A percentile compares a stretch with the other conserved stretches of the same genome.
phyloP scores from a whole-genome alignment of 2,113 vertebrate genomes.

The Harpagus bidentatus region DNA sequence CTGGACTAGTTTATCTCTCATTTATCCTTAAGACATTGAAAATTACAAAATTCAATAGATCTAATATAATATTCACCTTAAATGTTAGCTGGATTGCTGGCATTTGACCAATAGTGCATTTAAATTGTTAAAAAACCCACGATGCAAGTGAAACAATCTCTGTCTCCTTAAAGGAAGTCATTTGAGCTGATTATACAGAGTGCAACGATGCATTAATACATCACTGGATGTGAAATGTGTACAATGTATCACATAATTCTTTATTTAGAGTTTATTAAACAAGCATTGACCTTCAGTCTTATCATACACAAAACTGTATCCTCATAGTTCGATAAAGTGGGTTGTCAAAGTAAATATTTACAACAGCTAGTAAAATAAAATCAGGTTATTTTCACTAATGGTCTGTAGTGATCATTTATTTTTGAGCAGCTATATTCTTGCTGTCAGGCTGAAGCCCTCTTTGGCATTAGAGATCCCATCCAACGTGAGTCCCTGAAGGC shows the following conservation, averaged over 20 bases:
- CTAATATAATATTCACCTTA: background rate
- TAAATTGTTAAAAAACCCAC: background rate
- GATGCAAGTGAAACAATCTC: background rate
- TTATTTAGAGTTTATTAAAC: conserved; percentile 63
- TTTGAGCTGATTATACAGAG: conserved; percentile 30
- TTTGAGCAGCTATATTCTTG: background rate
- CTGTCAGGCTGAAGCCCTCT: background rate
- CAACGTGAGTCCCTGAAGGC: background rate
- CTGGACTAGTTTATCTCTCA: background rate
- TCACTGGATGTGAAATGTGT: conserved; percentile 34
- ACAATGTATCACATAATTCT: conserved; percentile 43
- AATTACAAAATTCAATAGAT: background rate
- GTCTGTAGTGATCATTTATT: conserved; percentile 25
- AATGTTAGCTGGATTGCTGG: background rate
- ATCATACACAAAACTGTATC: conserved; percentile 22
- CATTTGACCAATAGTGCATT: background rate
- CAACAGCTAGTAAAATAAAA: conserved; percentile 41
- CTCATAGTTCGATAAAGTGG: background rate
- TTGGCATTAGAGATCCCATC: background rate
- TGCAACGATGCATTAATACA: background rate
- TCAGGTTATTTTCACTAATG: conserved; percentile 51
- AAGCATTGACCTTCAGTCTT: conserved; percentile 45
- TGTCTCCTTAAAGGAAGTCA: background rate
- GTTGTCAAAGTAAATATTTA: conserved; percentile 60
- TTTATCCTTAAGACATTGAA: background rate